Evolutionary conservation across 2,888 invertebrate species (phyloP), one percentile per base, ranked within the genome.

Genomic region (Drosophila paranaensis): DNA sequence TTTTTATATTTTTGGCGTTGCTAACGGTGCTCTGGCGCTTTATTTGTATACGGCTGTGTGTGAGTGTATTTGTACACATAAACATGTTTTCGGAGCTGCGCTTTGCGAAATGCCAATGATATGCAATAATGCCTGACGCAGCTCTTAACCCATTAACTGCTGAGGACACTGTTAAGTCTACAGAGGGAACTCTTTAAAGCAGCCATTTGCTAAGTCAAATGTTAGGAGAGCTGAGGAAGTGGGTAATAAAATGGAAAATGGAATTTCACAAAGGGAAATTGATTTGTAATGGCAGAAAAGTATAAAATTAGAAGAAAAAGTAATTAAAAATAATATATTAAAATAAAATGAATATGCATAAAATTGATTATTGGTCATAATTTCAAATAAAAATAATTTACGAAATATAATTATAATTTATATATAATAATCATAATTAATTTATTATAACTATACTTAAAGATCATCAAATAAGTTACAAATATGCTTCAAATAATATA

Each of bases 91-190:
- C 50, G 65, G 76, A 78, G 79, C 82, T 82, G 79, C 79, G 82
- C 68, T 88, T 82, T 71, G 81, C 82, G 61, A 84, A 82, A 87
- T 78, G 43, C 84, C 78, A 74, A 73, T 81, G 87, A 83, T 81
- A 67, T 82, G 85, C 82, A 84, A 60, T 68, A 76, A 61, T 42
- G 66, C 40, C 70, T 81, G 75, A 69, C 71, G 63, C 76, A 84
- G 73, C 71, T 55, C 64, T 82, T 87, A 87, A 81, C 75, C 88
- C 82, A 57, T 71, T 74, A 57, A 25, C 51, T 30, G 48, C 14
- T 14, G 27, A 45, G 20, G 27, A 48, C 35, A 48, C 33, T 51
- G 27, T 62, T 60, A 30, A 46, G 11, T 16, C 60, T 20, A 56
- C 42, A 56, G 43, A 11, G 43, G 0, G 2, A n/a, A n/a, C 6